These are phyloP conservation scores for Episyrphus balteatus DNA, from an alignment of 1,140 invertebrate species.

Conservation along the genomic window DNA sequence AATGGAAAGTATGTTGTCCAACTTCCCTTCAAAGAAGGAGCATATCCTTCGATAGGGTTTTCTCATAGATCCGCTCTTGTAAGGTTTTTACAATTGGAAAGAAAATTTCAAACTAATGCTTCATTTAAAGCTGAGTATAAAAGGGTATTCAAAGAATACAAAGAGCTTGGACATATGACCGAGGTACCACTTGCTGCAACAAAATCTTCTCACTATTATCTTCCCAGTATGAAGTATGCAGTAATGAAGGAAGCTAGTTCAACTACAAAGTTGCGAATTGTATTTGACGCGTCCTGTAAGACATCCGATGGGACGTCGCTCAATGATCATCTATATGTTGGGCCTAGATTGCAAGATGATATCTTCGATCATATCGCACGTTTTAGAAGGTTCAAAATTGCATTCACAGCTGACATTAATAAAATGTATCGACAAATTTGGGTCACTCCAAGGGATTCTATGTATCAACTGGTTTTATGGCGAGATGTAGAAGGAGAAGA, in stretches of 20 bases:
- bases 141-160: no score
- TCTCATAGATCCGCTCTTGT: no score
- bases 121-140: no score
- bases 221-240: constrained; percentile 30
- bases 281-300: constrained; percentile 18
- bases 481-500: constrained; percentile 12
- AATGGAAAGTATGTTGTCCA: no score
- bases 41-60: no score
- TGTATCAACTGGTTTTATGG: constrained; percentile 35
- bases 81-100: no score
- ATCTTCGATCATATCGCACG: constrained; percentile 27
- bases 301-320: constrained; percentile 9
- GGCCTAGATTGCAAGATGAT: constrained; percentile 26
- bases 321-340: constrained; percentile 25
- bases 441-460: constrained; percentile 9
- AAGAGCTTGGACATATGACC: no score
- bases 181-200: no score
- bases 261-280: constrained; percentile 18
- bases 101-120: no score
- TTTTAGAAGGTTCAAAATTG: constrained; percentile 21
- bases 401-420: constrained; percentile 19
- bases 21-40: no score
- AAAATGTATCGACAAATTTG: constrained; percentile 28
- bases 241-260: constrained; percentile 16
- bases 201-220: no score